A percentile compares a stretch with the other conserved stretches of the same genome.
Evolutionary conservation across 2,797 vertebrate species (phyloP).

Genomic region (Sitta carolinensis): DNA sequence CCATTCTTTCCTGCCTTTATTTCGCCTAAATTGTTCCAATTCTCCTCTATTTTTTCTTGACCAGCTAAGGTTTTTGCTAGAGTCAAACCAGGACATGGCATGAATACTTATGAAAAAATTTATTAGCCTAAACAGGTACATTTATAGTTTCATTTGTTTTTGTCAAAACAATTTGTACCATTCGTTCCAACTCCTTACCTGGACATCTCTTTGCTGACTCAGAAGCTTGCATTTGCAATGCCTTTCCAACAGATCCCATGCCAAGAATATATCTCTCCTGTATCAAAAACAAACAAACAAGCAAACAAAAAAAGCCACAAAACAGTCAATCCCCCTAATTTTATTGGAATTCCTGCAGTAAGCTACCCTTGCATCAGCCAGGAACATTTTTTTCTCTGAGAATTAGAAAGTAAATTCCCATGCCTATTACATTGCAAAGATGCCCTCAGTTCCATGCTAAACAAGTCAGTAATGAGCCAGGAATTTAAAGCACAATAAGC

Average conservation of each 20-base stretch:
- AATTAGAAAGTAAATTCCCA: background rate
- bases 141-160: constrained; percentile 10
- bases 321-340: background rate
- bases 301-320: background rate
- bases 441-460: background rate
- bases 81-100: background rate
- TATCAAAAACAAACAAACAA: background rate
- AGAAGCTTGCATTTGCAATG: background rate
- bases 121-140: background rate
- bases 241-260: background rate
- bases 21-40: background rate
- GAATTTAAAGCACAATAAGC: background rate
- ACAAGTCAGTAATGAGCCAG: background rate
- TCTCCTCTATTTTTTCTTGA: background rate
- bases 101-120: background rate
- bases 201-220: background rate
- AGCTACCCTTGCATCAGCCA: background rate
- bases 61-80: background rate
- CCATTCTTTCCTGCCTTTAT: background rate
- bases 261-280: background rate
- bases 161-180: background rate
- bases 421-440: background rate
- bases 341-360: background rate
- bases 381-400: background rate
- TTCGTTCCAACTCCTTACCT: background rate